Percentiles rank a stretch among this genome's conserved stretches.
These are phyloP conservation scores for Dorcus parallelipipedus DNA, from an alignment of 2,888 invertebrate genomes.

Conservation along the genomic window DNA sequence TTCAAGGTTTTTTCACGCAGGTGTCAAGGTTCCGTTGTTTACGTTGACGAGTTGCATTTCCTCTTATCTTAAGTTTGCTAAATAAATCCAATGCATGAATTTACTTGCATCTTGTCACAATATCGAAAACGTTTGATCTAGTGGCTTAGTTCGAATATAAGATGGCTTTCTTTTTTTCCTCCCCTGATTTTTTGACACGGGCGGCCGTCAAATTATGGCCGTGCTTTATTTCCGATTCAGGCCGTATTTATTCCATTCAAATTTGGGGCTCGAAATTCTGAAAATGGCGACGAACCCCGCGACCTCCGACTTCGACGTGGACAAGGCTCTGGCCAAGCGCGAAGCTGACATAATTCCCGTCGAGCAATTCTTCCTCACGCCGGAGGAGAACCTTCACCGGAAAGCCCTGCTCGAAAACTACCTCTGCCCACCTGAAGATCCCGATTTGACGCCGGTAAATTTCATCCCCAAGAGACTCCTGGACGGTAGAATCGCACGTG, in stretches of 20 bases:
- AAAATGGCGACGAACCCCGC: not conserved
- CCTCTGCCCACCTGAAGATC: not conserved
- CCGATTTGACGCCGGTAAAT: slow-evolving; percentile 6
- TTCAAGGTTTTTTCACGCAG: too few relatives aligned
- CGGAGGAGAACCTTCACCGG: slow-evolving; percentile 5
- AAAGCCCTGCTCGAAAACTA: not conserved
- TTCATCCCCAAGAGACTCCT: slow-evolving; percentile 13
- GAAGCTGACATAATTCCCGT: slow-evolving; percentile 3
- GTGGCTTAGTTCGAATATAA: too few relatives aligned
- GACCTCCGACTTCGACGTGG: not conserved
- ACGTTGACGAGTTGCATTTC: too few relatives aligned
- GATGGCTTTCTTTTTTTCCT: too few relatives aligned
- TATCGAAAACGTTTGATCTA: too few relatives aligned
- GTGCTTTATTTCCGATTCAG: not conserved
- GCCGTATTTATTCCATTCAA: not conserved
- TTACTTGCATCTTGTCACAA: too few relatives aligned
- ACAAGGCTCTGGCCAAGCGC: not conserved
- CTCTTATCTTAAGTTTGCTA: too few relatives aligned
- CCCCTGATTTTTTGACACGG: too few relatives aligned
- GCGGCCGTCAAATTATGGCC: not conserved
- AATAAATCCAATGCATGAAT: too few relatives aligned
- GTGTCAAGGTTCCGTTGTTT: too few relatives aligned
- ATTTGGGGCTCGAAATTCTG: not conserved
- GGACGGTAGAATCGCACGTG: slow-evolving; percentile 25
- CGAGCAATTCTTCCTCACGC: slow-evolving; percentile 2